Percentiles rank a stretch among this genome's conserved stretches.
These are phyloP conservation scores for Corythoichthys intestinalis DNA, from an alignment of 2,113 vertebrate genomes.

Conservation along the genomic window DNA sequence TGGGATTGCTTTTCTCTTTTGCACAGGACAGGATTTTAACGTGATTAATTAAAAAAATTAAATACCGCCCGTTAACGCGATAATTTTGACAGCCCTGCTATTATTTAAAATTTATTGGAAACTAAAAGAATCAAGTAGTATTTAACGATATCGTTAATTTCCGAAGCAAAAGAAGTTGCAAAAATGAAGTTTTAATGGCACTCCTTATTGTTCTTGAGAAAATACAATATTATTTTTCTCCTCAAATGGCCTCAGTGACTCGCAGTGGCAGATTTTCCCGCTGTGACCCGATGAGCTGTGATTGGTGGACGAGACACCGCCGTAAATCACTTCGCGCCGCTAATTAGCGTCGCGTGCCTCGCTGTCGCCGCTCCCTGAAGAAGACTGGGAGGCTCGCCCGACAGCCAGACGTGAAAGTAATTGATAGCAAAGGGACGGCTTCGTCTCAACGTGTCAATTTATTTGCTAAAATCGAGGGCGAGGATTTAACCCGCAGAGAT, in stretches of 20 bases:
- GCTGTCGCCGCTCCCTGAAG: slow-evolving; percentile 34
- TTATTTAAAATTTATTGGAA: no score
- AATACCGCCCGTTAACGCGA: no score
- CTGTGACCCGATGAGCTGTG: slow-evolving; percentile 17
- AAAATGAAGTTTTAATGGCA: no score
- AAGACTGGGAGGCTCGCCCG: slow-evolving; percentile 14
- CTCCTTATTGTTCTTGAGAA: no score
- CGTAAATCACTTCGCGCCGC: slow-evolving; percentile 31
- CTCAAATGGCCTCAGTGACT: neutral
- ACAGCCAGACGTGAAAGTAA: slow-evolving; percentile 54
- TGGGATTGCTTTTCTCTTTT: no score
- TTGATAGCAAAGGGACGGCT: slow-evolving; percentile 53
- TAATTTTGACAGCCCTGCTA: no score
- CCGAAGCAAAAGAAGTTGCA: no score
- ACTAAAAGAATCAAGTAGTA: no score
- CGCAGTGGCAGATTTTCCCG: neutral
- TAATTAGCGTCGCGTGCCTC: slow-evolving; percentile 48
- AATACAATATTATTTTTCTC: neutral
- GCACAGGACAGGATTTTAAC: no score
- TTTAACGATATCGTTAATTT: no score
- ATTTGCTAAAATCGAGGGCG: neutral
- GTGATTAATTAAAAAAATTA: no score
- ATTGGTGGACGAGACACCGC: slow-evolving; percentile 28
- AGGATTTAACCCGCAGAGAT: neutral
- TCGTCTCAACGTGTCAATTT: neutral